Conservation (phyloP, 2,113 vertebrate genomes). For the Eurystomus gularis region DNA sequence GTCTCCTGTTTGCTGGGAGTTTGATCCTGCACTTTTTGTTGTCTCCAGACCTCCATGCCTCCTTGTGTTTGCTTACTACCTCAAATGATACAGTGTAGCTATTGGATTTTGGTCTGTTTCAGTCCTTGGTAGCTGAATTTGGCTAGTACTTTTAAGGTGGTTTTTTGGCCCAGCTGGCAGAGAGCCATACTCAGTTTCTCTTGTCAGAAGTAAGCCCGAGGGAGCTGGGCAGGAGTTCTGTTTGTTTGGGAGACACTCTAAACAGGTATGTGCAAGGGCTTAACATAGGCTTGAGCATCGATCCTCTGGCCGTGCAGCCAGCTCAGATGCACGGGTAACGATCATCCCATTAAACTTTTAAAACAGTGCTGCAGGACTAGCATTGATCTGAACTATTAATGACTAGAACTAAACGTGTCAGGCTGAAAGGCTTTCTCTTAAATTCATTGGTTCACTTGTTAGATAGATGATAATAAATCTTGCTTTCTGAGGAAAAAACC, state of each 20-base stretch:
- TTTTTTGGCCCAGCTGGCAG: neutral
- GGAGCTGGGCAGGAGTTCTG: neutral
- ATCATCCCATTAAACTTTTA: constrained; percentile 64
- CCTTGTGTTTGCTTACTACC: neutral
- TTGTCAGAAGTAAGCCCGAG: neutral
- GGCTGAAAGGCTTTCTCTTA: neutral
- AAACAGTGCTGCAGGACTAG: constrained; percentile 25
- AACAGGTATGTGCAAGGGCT: neutral
- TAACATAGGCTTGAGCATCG: neutral
- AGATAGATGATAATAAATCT: neutral
- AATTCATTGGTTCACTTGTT: neutral
- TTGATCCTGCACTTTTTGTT: neutral
- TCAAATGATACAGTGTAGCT: neutral
- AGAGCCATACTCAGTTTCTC: neutral
- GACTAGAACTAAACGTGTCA: neutral
- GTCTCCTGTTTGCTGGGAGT: neutral
- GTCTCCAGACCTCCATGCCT: neutral
- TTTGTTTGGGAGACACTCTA: neutral
- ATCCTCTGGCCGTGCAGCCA: neutral
- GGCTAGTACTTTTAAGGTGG: neutral
- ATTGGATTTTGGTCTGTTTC: neutral
- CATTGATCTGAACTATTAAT: constrained; percentile 40
- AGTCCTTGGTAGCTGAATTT: neutral
- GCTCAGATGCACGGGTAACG: neutral
- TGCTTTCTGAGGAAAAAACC: neutral